Evolutionary conservation across 2,113 vertebrate genomes (phyloP), one percentile per base, ranked within the genome.

Genomic region (Bubo blakistoni): DNA sequence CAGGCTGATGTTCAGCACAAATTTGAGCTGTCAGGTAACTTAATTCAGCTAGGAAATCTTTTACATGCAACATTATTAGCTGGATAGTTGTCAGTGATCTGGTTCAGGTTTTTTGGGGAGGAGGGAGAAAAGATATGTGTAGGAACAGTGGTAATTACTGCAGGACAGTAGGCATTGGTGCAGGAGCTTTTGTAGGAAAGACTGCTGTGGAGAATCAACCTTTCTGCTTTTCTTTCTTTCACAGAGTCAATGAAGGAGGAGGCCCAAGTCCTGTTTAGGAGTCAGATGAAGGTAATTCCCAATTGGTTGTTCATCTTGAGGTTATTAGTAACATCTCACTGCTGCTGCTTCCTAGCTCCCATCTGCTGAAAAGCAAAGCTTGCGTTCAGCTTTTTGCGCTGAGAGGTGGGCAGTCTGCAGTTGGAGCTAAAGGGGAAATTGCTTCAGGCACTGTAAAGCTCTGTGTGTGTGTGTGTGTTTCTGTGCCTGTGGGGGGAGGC

Each of bases 231-330:
- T 97, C 71, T 93, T 96, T 92, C 84, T 97, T 96, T 94, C 52
- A 88, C 98, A 98, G 98, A 99, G 97, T 99, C 98, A 98, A 98
- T 98, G 97, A 98, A 99, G 71, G 99, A 99, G 95, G 99, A 99
- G 97, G 99, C 99, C 96, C 99, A 98, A 86, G 98, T 98, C 84
- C 99, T 99, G 9, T 99, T 98, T 81, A 99, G 98, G 98, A 99
- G 99, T 96, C 98, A 98, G 95, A 98, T 99, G 86, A 99, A 99
- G 99, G 99, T 99, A 98, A 98, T 97, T 96, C 61, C 69, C 38
- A 34, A 59, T 73, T 92, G 44, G 61, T 40, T 84, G 47, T 52
- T 92, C 66, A 81, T 80, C 57, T 57, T 82, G 57, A 61, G 30
- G 83, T 62, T 18, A n/a, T 70, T 54, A 65, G 36, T 71, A 79